Percentiles rank a stretch among this genome's conserved stretches.
phyloP scores from a whole-genome alignment of 2,113 vertebrate genomes.

The Osmerus mordax region DNA sequence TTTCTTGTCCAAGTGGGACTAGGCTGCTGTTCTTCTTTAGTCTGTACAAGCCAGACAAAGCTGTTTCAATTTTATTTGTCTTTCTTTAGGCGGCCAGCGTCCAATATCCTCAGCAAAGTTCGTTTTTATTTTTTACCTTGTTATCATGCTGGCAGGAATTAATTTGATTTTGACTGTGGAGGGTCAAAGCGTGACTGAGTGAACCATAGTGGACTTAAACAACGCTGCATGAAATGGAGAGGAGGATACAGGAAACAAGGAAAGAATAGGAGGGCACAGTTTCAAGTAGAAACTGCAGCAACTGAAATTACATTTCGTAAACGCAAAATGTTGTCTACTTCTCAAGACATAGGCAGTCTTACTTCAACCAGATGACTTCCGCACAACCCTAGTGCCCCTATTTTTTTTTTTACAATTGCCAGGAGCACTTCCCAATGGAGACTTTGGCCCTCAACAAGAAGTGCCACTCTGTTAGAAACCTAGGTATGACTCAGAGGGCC shows the following conservation, averaged over 20 bases:
- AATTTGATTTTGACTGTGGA: constrained; percentile 2
- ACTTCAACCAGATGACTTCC: too few relatives aligned
- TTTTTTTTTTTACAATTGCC: background rate
- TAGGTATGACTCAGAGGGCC: constrained; percentile 10
- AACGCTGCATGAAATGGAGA: background rate
- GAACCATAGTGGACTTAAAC: background rate
- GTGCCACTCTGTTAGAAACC: background rate
- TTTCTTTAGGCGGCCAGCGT: constrained; percentile 11
- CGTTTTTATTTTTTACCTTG: background rate
- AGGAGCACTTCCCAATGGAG: background rate
- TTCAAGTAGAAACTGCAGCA: background rate
- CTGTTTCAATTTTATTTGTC: constrained; percentile 26
- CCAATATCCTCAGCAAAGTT: constrained; percentile 1
- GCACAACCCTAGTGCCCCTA: too few relatives aligned
- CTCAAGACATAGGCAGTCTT: too few relatives aligned
- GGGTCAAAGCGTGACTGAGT: constrained; percentile 5
- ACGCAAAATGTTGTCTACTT: too few relatives aligned
- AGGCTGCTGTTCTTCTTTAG: constrained; percentile 22
- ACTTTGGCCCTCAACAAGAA: background rate
- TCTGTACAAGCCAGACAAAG: constrained; percentile 23
- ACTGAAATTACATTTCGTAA: too few relatives aligned
- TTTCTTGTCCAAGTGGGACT: constrained; percentile 38
- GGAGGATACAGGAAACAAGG: background rate
- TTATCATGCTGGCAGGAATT: constrained; percentile 2
- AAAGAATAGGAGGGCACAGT: background rate